phyloP scores from a whole-genome alignment of 2,797 vertebrate genomes.

The Poecilia gillii region DNA sequence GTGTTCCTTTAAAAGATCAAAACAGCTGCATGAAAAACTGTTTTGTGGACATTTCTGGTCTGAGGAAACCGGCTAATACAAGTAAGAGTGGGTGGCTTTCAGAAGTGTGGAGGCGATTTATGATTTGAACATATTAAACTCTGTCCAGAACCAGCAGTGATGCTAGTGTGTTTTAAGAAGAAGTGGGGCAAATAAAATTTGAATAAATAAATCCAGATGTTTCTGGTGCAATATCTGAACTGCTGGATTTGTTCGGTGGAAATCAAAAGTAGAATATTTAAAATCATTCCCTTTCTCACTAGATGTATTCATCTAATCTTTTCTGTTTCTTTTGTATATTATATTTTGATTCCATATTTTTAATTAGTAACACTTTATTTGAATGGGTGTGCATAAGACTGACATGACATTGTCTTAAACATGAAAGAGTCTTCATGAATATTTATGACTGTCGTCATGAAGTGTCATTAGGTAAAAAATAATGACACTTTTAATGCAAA shows the following conservation, averaged over 20 bases:
- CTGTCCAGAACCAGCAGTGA: not conserved
- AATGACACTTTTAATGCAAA: too few species aligned
- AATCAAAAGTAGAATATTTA: not conserved
- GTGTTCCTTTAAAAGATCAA: not conserved
- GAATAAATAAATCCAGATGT: not conserved
- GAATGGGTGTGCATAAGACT: too few species aligned
- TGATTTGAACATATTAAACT: not conserved
- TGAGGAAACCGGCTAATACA: not conserved
- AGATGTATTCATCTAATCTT: not conserved
- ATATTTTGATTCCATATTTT: not conserved
- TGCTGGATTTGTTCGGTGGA: not conserved
- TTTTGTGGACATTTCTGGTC: not conserved
- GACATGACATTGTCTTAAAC: too few species aligned
- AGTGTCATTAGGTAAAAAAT: too few species aligned
- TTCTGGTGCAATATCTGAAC: not conserved
- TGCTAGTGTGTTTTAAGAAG: not conserved
- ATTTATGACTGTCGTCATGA: too few species aligned
- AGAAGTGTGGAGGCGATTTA: not conserved
- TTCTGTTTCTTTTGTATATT: not conserved
- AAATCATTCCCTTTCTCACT: not conserved
- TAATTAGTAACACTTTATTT: not conserved
- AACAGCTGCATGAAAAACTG: not conserved
- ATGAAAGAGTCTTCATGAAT: too few species aligned
- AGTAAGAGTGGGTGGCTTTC: not conserved
- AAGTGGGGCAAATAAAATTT: not conserved